These are phyloP conservation scores for Nesometra sesokonis DNA, from an alignment of 35 echinoderm and acorn worm species.

Conservation along the genomic window DNA sequence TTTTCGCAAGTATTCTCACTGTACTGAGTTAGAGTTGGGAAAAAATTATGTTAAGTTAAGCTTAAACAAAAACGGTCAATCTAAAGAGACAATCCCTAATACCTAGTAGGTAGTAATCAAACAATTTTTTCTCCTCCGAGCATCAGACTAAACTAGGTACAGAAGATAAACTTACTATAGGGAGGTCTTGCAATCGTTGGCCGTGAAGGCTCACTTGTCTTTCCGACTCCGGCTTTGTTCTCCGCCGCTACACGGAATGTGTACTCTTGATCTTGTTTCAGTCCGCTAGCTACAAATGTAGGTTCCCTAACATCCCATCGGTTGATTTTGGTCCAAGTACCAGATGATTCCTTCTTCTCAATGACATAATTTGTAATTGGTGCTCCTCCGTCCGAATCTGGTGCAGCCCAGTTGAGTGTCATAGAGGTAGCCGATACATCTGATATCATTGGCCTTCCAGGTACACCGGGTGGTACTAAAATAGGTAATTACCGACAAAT, in stretches of 20 bases:
- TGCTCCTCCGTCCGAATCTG: slow-evolving; percentile 75
- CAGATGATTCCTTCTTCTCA: slow-evolving; percentile 82
- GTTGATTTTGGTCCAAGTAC: slow-evolving; percentile 40
- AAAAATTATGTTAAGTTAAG: too few species aligned
- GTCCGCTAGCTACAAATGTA: slow-evolving; percentile 42
- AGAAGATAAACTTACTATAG: slow-evolving; percentile 36
- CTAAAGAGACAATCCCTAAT: too few species aligned
- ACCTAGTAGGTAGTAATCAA: too few species aligned
- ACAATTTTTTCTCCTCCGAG: too few species aligned
- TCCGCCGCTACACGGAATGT: slow-evolving; percentile 80
- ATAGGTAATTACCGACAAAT: too few species aligned
- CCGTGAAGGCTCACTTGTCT: slow-evolving; percentile 49
- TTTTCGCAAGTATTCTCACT: too few species aligned
- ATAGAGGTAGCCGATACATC: slow-evolving; percentile 65
- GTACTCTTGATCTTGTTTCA: slow-evolving; percentile 54
- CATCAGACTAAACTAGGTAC: slow-evolving; percentile 45
- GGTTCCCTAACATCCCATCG: slow-evolving; percentile 43
- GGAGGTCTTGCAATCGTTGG: slow-evolving; percentile 52
- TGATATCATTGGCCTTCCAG: slow-evolving; percentile 30
- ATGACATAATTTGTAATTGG: slow-evolving; percentile 73
- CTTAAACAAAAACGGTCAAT: too few species aligned
- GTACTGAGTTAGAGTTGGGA: too few species aligned
- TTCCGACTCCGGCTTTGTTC: slow-evolving; percentile 75
- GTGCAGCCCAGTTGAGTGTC: slow-evolving; percentile 67
- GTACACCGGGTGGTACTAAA: slow-evolving; percentile 29